Conservation (phyloP, 2,888 invertebrate species). For the Nymphalis c-album region DNA sequence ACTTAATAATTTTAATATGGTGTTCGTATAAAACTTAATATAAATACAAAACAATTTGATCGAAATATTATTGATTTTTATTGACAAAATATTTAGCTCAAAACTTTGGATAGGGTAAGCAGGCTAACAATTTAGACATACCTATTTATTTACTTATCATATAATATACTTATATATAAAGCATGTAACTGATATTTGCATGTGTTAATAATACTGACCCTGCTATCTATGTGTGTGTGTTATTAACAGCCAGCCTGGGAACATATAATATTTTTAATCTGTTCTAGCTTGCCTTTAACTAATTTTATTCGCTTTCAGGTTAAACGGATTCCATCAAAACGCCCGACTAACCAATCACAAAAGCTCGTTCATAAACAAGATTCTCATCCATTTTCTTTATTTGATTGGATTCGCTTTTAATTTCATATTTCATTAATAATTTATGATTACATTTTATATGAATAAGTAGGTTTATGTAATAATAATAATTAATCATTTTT, state of each 20-base stretch:
- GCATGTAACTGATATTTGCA: neutral
- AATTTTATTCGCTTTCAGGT: slow-evolving; percentile 56
- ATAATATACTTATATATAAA: too few species aligned
- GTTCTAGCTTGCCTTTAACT: slow-evolving; percentile 10
- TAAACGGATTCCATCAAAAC: slow-evolving; percentile 52
- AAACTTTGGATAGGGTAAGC: too few species aligned
- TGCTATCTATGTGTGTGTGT: neutral
- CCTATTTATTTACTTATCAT: too few species aligned
- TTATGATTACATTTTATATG: slow-evolving; percentile 1
- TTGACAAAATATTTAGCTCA: too few species aligned
- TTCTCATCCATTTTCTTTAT: slow-evolving; percentile 46
- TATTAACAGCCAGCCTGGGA: slow-evolving; percentile 25
- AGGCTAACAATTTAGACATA: too few species aligned
- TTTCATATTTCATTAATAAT: slow-evolving; percentile 2
- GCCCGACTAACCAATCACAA: slow-evolving; percentile 50
- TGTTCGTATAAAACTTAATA: too few species aligned
- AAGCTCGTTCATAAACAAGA: slow-evolving; percentile 40
- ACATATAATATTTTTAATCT: slow-evolving; percentile 18
- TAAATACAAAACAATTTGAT: too few species aligned
- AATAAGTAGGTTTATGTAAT: neutral
- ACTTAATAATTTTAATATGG: too few species aligned
- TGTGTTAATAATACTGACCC: neutral
- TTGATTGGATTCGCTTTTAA: slow-evolving; percentile 50
- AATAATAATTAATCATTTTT: slow-evolving; percentile 35
- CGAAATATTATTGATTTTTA: too few species aligned